These are phyloP conservation scores for Sphinx pinastri DNA, from an alignment of 2,888 invertebrate genomes.

Conservation along the genomic window DNA sequence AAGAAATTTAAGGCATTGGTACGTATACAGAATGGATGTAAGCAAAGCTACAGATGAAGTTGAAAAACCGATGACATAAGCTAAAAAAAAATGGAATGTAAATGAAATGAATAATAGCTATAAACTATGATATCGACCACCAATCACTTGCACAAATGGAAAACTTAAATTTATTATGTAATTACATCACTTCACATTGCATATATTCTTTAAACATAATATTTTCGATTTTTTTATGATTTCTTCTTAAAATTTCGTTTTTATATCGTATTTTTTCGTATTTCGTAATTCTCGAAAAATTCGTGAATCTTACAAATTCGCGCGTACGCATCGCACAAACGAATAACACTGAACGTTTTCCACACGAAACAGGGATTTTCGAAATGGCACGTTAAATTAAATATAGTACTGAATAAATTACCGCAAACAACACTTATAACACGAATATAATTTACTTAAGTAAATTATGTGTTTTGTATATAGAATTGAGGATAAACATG, in stretches of 20 bases:
- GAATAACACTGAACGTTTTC: conserved; percentile 37
- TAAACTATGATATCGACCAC: not conserved
- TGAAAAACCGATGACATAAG: too few relatives aligned
- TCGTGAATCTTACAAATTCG: conserved; percentile 25
- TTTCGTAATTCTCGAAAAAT: conserved; percentile 12
- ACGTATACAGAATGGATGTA: too few relatives aligned
- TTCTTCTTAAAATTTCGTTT: not conserved
- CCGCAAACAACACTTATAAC: conserved; percentile 31
- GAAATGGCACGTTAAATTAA: conserved; percentile 41
- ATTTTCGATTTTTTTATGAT: not conserved
- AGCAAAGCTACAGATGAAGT: too few relatives aligned
- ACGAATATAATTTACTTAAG: conserved; percentile 24
- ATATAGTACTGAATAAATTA: conserved; percentile 38
- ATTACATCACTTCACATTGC: not conserved
- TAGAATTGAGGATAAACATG: conserved; percentile 3
- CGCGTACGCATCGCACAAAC: conserved; percentile 32
- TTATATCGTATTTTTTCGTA: conserved; percentile 26
- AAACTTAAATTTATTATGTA: not conserved
- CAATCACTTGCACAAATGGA: not conserved
- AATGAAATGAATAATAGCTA: not conserved
- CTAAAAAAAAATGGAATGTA: too few relatives aligned
- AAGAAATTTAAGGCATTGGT: too few relatives aligned
- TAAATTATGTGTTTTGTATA: conserved; percentile 17
- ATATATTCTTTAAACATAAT: not conserved
- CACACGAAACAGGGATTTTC: conserved; percentile 31